Conservation (phyloP, 2,113 vertebrate species). For the Rhegmatorhina hoffmannsi region DNA sequence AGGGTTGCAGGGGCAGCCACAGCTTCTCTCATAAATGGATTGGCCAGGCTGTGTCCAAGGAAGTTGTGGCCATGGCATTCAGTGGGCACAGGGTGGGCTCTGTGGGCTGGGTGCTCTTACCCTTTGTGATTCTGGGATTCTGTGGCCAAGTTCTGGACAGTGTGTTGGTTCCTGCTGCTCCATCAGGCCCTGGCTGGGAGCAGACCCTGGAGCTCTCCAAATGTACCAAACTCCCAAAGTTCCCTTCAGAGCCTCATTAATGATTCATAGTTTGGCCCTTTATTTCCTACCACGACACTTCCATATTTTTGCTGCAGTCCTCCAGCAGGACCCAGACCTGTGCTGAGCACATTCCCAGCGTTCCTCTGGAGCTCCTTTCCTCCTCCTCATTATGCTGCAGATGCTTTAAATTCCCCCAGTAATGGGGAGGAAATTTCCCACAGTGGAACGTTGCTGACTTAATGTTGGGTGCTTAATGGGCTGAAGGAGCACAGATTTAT, state of each 20-base stretch:
- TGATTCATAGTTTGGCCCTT: neutral
- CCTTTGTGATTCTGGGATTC: neutral
- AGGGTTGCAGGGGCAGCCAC: neutral
- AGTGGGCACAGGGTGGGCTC: neutral
- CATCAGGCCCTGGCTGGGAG: fast-evolving
- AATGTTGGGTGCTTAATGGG: neutral
- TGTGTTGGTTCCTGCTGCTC: neutral
- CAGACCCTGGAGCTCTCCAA: neutral
- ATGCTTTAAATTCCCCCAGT: neutral
- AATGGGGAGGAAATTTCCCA: constrained; percentile 19
- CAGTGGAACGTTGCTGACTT: constrained; percentile 18
- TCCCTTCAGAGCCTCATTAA: neutral
- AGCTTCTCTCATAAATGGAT: neutral
- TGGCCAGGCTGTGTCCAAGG: neutral
- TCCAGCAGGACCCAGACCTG: neutral
- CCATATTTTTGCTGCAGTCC: neutral
- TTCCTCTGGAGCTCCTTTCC: neutral
- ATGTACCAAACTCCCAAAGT: neutral
- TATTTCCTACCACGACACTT: fast-evolving
- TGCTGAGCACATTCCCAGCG: neutral
- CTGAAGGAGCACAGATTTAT: neutral
- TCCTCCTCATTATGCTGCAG: neutral
- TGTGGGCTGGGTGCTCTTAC: neutral
- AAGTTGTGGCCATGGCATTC: neutral
- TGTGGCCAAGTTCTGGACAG: neutral